phyloP scores from a whole-genome alignment of 2,888 invertebrate genomes.

The Monochamus alternatus region DNA sequence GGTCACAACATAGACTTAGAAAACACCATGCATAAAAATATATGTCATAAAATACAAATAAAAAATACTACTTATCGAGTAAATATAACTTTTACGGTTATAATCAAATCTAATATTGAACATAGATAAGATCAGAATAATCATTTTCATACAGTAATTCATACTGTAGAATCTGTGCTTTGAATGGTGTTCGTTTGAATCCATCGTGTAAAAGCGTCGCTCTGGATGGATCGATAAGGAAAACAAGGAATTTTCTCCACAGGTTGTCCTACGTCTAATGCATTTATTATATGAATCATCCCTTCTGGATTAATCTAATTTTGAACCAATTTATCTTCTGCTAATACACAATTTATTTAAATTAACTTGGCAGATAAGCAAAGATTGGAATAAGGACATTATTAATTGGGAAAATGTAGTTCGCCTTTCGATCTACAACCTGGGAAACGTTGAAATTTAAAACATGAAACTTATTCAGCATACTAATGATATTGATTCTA shows the following conservation, averaged over 20 bases:
- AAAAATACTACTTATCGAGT: too few relatives aligned
- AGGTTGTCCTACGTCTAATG: conserved; percentile 31
- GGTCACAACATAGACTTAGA: too few relatives aligned
- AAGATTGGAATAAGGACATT: background rate
- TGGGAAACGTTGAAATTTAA: too few relatives aligned
- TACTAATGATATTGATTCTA: too few relatives aligned
- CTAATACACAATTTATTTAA: background rate
- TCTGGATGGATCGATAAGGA: conserved; percentile 23
- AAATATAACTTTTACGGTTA: too few relatives aligned
- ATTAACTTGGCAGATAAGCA: background rate
- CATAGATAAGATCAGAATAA: too few relatives aligned
- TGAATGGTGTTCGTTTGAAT: background rate
- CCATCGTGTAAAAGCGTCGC: conserved; percentile 19
- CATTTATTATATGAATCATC: conserved; percentile 1
- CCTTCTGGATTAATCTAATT: background rate
- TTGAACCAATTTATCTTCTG: background rate
- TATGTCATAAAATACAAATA: too few relatives aligned
- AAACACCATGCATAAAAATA: too few relatives aligned
- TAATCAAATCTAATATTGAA: too few relatives aligned
- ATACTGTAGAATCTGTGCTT: background rate
- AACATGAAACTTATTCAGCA: too few relatives aligned
- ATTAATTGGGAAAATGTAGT: too few relatives aligned
- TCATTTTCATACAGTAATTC: background rate
- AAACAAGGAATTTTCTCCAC: conserved; percentile 29
- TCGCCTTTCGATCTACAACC: too few relatives aligned